Evolutionary conservation across 2,797 vertebrate genomes (phyloP).

Genomic region (Neostethus bicornis): DNA sequence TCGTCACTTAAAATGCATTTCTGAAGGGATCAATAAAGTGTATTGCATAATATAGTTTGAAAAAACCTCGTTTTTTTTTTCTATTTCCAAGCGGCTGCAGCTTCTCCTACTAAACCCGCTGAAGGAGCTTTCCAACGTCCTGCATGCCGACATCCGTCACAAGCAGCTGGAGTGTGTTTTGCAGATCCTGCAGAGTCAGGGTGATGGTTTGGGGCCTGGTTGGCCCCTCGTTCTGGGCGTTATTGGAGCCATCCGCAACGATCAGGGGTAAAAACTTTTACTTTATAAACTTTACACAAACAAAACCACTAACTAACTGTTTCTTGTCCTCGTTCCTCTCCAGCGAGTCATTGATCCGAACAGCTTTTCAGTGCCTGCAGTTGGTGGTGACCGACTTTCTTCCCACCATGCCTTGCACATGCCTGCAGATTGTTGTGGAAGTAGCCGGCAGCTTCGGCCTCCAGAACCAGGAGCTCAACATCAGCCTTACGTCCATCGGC

Average conservation of each 20-base stretch:
- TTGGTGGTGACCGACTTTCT: constrained; percentile 99
- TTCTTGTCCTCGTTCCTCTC: constrained; percentile 2
- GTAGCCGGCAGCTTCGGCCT: constrained; percentile 98
- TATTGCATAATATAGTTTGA: no score
- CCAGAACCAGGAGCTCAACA: constrained; percentile 99
- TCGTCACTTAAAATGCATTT: no score
- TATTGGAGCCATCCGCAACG: constrained; percentile 96
- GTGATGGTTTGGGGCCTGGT: constrained; percentile 94
- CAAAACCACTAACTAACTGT: no score
- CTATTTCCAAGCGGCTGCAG: constrained; percentile 87
- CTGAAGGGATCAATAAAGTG: no score
- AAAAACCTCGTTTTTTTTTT: constrained; percentile 11
- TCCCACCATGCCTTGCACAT: constrained; percentile 97
- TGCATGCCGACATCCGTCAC: constrained; percentile 94
- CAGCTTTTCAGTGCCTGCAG: constrained; percentile 99
- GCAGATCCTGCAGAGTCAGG: constrained; percentile 97
- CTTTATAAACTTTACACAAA: no score
- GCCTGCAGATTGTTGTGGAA: constrained; percentile 98
- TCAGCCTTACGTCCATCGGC: constrained; percentile 98
- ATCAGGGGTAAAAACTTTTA: constrained; percentile 90
- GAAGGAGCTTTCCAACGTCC: constrained; percentile 93
- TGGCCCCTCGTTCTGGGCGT: constrained; percentile 97
- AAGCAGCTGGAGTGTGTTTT: constrained; percentile 97
- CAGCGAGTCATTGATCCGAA: constrained; percentile 96
- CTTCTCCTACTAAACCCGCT: constrained; percentile 93